Conservation (phyloP, 2,888 invertebrate genomes). For the Pristionchus arcanus region DNA sequence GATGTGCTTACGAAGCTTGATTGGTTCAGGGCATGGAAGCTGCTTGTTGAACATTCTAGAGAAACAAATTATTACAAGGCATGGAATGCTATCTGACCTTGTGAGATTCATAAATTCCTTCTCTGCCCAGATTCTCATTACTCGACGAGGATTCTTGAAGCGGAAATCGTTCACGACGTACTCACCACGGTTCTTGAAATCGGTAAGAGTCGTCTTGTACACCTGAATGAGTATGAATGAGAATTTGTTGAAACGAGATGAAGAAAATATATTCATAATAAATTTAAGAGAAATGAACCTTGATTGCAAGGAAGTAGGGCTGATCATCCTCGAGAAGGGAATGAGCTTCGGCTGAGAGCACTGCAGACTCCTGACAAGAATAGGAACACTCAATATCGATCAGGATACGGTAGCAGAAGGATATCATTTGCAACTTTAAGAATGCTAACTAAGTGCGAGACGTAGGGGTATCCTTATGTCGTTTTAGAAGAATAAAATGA, state of each 20-base stretch:
- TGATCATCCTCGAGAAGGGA: constrained; percentile 20
- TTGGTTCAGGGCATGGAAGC: constrained; percentile 82
- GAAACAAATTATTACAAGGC: not conserved
- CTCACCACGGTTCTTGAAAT: constrained; percentile 83
- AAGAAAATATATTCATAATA: constrained; percentile 70
- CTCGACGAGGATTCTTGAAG: constrained; percentile 83
- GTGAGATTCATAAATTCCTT: constrained; percentile 84
- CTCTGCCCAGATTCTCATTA: constrained; percentile 84
- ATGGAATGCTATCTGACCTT: constrained; percentile 76
- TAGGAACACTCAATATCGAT: constrained; percentile 64
- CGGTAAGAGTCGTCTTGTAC: constrained; percentile 84
- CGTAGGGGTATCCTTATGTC: not conserved
- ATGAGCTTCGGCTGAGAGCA: constrained; percentile 67
- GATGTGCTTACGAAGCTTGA: constrained; percentile 82
- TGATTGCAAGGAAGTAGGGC: constrained; percentile 67
- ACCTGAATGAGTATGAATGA: constrained; percentile 82
- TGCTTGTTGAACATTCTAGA: constrained; percentile 69
- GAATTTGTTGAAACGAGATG: not conserved
- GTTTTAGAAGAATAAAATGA: not conserved
- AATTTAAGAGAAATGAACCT: constrained; percentile 56
- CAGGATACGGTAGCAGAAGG: not conserved
- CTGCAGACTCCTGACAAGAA: constrained; percentile 78
- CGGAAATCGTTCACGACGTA: constrained; percentile 84
- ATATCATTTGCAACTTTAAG: not conserved
- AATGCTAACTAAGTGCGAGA: not conserved